Conservation (phyloP, 2,797 vertebrate species). For the Pampus argenteus region DNA sequence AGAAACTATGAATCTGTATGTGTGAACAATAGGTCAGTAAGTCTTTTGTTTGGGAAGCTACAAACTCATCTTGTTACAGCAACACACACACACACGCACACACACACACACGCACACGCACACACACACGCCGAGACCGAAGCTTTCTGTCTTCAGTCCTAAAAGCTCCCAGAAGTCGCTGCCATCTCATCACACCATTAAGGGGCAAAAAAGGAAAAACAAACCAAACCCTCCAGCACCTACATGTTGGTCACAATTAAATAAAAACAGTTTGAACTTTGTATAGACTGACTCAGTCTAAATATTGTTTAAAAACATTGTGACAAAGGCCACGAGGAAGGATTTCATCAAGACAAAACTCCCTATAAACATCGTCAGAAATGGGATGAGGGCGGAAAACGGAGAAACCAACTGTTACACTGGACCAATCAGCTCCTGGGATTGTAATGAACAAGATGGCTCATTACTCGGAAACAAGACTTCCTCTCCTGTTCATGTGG, state of each 20-base stretch:
- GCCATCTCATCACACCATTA: slow-evolving; percentile 16
- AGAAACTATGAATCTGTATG: slow-evolving; percentile 5
- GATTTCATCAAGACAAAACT: slow-evolving; percentile 24
- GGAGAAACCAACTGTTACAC: slow-evolving; percentile 33
- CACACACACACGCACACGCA: slow-evolving; percentile 14
- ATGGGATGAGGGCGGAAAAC: slow-evolving; percentile 29
- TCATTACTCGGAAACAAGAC: slow-evolving; percentile 24
- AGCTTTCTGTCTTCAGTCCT: slow-evolving; percentile 21
- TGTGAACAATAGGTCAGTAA: slow-evolving; percentile 30
- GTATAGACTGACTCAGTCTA: slow-evolving; percentile 21
- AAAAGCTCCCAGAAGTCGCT: slow-evolving; percentile 42
- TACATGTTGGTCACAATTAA: slow-evolving; percentile 35
- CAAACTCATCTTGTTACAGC: slow-evolving; percentile 62
- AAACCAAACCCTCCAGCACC: slow-evolving; percentile 15
- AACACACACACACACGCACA: slow-evolving; percentile 47
- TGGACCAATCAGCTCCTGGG: slow-evolving; percentile 38
- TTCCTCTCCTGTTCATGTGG: slow-evolving; percentile 4
- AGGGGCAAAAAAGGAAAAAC: slow-evolving; percentile 27
- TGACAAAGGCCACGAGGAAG: slow-evolving; percentile 63
- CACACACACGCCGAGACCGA: slow-evolving; percentile 40
- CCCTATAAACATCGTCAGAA: slow-evolving; percentile 20
- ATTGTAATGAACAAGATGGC: slow-evolving; percentile 33
- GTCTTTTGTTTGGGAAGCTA: slow-evolving; percentile 51
- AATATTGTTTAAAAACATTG: slow-evolving; percentile 50
- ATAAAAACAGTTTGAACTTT: slow-evolving; percentile 37